These are phyloP conservation scores for Geococcyx californianus DNA, from an alignment of 2,113 vertebrate genomes.

Conservation along the genomic window DNA sequence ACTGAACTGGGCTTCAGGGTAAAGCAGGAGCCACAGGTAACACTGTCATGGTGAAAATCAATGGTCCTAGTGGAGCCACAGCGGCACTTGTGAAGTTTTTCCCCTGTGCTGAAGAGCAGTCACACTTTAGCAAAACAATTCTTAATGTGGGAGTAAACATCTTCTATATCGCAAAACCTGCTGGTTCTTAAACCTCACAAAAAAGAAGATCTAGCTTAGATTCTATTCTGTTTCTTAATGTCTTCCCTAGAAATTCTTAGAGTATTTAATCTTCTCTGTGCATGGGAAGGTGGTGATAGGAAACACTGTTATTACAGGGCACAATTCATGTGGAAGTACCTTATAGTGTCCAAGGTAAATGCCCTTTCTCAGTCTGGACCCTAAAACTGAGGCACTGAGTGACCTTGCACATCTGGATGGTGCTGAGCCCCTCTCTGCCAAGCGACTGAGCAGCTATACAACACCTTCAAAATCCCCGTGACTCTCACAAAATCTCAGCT, in stretches of 20 bases:
- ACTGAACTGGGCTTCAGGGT: rapidly evolving
- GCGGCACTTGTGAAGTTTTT: neutral
- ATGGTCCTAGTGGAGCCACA: neutral
- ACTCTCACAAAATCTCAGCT: neutral
- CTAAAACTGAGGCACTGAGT: neutral
- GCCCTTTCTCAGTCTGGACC: neutral
- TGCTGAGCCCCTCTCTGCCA: neutral
- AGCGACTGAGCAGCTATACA: neutral
- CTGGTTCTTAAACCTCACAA: neutral
- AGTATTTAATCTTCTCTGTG: neutral
- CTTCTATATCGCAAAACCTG: neutral
- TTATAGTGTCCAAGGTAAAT: neutral
- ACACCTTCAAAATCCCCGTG: neutral
- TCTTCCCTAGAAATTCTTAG: neutral
- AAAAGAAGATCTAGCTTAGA: neutral
- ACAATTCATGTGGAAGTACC: neutral
- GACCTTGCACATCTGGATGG: neutral
- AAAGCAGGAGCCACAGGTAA: neutral
- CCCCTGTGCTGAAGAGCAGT: neutral
- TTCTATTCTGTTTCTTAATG: neutral
- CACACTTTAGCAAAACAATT: neutral
- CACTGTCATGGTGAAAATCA: neutral
- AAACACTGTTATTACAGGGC: neutral
- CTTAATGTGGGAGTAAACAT: too few species aligned
- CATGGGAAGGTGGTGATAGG: neutral